These are phyloP conservation scores for Sinocyclocheilus anophthalmus DNA, from an alignment of 2,113 vertebrate species.

Conservation along the genomic window DNA sequence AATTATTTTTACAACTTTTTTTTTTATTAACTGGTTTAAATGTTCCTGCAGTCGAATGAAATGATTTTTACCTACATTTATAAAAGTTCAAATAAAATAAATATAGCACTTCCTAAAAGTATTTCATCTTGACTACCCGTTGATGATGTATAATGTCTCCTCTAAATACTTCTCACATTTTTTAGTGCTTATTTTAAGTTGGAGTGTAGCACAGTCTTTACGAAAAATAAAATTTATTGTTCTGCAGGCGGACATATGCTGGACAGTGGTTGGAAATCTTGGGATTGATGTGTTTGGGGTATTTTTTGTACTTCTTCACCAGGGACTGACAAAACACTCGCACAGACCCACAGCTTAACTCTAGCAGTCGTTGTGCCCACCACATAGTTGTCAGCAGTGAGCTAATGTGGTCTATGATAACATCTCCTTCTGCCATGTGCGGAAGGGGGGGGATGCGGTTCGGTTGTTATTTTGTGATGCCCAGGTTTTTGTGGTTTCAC, in stretches of 20 bases:
- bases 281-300: slow-evolving; percentile 33
- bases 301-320: slow-evolving; percentile 56
- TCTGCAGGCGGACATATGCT: slow-evolving; percentile 51
- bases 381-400: slow-evolving; percentile 43
- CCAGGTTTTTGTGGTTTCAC: slow-evolving; percentile 6
- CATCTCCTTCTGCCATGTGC: slow-evolving; percentile 29
- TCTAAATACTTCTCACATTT: background rate
- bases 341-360: slow-evolving; percentile 15
- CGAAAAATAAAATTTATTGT: slow-evolving; percentile 43
- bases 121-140: background rate
- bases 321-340: slow-evolving; percentile 57
- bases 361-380: slow-evolving; percentile 13
- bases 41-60: background rate
- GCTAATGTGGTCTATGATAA: slow-evolving; percentile 39
- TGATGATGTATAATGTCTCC: background rate
- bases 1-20: too few relatives aligned
- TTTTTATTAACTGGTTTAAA: background rate
- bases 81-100: background rate
- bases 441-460: slow-evolving; percentile 5
- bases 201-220: slow-evolving; percentile 22
- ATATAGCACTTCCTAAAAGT: background rate
- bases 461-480: slow-evolving; percentile 47
- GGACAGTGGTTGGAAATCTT: slow-evolving; percentile 53
- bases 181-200: slow-evolving; percentile 12
- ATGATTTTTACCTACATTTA: background rate